Evolutionary conservation across 2,888 invertebrate species (phyloP).

Genomic region (Holacanthella duospinosa): DNA sequence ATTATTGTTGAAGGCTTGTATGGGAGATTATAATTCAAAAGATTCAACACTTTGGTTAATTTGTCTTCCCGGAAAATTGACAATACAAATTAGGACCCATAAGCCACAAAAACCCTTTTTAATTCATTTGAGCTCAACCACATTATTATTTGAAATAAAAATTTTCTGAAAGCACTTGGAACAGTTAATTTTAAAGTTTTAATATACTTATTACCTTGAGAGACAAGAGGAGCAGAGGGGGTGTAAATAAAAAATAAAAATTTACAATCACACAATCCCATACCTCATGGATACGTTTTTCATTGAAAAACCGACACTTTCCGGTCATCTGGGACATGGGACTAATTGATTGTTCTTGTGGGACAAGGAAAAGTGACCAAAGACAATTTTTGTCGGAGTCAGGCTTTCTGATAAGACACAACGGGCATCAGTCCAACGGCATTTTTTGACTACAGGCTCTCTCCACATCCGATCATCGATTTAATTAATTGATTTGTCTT

Average conservation of each 20-base stretch:
- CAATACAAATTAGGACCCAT: neutral
- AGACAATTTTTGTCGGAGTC: neutral
- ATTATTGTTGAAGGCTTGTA: neutral
- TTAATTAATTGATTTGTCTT: slow-evolving; percentile 1
- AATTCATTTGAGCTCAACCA: neutral
- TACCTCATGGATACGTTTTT: no score
- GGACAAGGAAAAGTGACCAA: neutral
- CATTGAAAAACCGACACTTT: slow-evolving; percentile 1
- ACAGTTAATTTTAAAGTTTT: neutral
- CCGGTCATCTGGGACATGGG: neutral
- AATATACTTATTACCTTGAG: slow-evolving; percentile 4
- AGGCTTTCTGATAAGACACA: neutral
- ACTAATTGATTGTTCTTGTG: slow-evolving; percentile 4
- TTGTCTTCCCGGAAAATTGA: slow-evolving; percentile 2
- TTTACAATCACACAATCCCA: no score
- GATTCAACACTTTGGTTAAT: slow-evolving; percentile 3
- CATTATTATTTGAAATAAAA: neutral
- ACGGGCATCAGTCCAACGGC: neutral
- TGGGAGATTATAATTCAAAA: neutral
- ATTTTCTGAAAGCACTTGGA: neutral
- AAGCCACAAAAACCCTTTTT: neutral
- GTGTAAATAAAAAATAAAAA: no score
- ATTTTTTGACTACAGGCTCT: neutral
- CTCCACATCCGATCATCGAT: neutral
- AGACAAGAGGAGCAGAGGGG: no score